Conservation (phyloP, 1,140 invertebrate species). For the Maconellicoccus hirsutus region DNA sequence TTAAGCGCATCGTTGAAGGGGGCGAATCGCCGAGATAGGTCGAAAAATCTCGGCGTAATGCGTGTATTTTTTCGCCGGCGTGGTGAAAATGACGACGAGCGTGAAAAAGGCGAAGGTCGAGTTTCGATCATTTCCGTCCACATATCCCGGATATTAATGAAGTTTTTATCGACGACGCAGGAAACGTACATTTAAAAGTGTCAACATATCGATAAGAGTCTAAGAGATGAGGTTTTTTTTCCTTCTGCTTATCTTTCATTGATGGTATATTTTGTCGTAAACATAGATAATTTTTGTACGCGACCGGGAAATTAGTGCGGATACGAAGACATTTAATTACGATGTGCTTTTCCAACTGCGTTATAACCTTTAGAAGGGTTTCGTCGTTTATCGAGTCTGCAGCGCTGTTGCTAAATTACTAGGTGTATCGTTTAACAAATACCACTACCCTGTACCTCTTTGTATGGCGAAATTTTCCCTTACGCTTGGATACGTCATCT, state of each 20-base stretch:
- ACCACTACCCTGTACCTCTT: neutral
- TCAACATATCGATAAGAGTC: too few relatives aligned
- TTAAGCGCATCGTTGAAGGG: neutral
- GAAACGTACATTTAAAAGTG: neutral
- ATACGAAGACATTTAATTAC: neutral
- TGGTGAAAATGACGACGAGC: too few relatives aligned
- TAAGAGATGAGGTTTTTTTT: too few relatives aligned
- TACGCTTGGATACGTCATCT: neutral
- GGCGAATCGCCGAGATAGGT: neutral
- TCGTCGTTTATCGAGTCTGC: neutral
- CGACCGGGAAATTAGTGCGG: neutral
- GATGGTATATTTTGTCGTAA: too few relatives aligned
- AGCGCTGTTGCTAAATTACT: neutral
- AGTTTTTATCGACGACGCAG: neutral
- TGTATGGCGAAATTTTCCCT: neutral
- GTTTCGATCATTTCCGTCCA: neutral
- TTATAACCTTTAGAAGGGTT: neutral
- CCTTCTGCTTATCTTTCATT: too few relatives aligned
- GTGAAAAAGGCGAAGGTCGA: neutral
- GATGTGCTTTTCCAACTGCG: neutral
- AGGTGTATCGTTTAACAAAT: slow-evolving; percentile 4
- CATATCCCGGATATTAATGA: neutral
- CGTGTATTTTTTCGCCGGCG: neutral
- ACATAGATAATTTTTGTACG: too few relatives aligned
- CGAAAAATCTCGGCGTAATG: neutral